Conservation (phyloP, 1,140 invertebrate species). For the Pteromalus puparum region DNA sequence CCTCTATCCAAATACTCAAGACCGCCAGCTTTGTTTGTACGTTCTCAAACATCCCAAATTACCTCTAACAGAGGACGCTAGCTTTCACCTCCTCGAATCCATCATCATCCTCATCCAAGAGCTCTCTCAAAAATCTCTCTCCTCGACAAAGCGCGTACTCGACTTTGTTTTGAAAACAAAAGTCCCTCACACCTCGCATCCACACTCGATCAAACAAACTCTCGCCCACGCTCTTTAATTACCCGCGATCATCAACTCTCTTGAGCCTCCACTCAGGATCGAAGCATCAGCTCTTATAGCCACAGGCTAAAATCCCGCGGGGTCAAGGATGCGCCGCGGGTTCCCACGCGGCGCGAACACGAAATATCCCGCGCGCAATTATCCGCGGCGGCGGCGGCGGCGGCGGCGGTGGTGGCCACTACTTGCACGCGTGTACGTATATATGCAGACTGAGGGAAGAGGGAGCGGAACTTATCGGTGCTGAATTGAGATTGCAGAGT, state of each 20-base stretch:
- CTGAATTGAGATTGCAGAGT: conserved; percentile 29
- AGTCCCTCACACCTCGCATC: too few relatives aligned
- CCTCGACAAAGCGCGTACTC: too few relatives aligned
- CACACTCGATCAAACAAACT: not conserved
- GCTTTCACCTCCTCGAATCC: conserved; percentile 8
- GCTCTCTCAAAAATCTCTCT: not conserved
- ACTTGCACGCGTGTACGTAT: not conserved
- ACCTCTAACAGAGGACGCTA: not conserved
- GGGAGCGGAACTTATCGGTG: conserved; percentile 5
- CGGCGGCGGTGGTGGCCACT: not conserved
- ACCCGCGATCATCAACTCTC: not conserved
- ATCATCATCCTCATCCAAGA: not conserved
- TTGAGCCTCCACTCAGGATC: not conserved
- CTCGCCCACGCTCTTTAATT: not conserved
- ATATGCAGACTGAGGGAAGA: not conserved
- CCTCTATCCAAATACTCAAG: not conserved
- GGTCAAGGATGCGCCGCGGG: conserved; percentile 32
- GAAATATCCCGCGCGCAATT: conserved; percentile 39
- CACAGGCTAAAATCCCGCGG: not conserved
- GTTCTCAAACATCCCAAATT: not conserved
- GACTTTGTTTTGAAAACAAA: not conserved
- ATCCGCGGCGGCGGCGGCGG: not conserved
- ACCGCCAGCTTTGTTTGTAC: not conserved
- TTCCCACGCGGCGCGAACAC: conserved; percentile 32
- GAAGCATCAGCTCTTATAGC: too few relatives aligned